phyloP scores from a whole-genome alignment of 1,140 invertebrate species.

The Aphelenchoides avenae region DNA sequence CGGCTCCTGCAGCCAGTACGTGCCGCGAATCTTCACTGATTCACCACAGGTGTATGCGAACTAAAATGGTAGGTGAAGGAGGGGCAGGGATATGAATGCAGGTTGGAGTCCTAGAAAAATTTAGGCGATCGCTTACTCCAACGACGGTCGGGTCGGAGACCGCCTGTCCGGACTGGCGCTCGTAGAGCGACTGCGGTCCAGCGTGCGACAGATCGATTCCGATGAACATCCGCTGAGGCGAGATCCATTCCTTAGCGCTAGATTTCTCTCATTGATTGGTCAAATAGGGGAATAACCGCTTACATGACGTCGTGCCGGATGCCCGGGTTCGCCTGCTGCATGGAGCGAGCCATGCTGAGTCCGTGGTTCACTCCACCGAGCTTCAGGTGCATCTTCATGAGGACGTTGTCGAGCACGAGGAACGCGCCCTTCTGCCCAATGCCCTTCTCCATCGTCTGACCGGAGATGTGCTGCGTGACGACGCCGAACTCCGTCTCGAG shows the following conservation, averaged over 20 bases:
- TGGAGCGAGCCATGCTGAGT: slow-evolving; percentile 7
- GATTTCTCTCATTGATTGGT: not conserved
- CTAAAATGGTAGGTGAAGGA: too few species aligned
- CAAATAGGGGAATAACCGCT: not conserved
- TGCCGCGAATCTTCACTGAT: slow-evolving; percentile 3
- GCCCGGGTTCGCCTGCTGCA: too few species aligned
- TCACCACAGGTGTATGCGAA: slow-evolving; percentile 10
- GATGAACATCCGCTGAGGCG: slow-evolving; percentile 2
- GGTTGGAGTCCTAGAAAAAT: not conserved
- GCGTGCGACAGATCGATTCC: slow-evolving; percentile 23
- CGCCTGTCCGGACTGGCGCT: slow-evolving; percentile 14
- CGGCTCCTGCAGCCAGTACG: slow-evolving; percentile 11
- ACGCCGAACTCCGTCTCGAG: slow-evolving; percentile 12
- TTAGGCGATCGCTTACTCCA: slow-evolving; percentile 13
- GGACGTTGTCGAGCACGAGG: slow-evolving; percentile 13
- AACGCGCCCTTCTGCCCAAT: slow-evolving; percentile 5
- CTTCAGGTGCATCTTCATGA: slow-evolving; percentile 13
- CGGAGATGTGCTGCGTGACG: slow-evolving; percentile 12
- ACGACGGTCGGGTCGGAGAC: slow-evolving; percentile 23
- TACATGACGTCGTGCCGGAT: slow-evolving; percentile 4
- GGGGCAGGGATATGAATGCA: not conserved
- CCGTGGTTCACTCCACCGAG: slow-evolving; percentile 13
- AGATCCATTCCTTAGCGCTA: slow-evolving; percentile 7
- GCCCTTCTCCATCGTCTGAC: slow-evolving; percentile 11
- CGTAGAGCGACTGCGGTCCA: slow-evolving; percentile 21